Percentiles rank a stretch among this genome's conserved stretches.
Conservation (phyloP, 2,888 invertebrate species). For the Leptinotarsa juncta region DNA sequence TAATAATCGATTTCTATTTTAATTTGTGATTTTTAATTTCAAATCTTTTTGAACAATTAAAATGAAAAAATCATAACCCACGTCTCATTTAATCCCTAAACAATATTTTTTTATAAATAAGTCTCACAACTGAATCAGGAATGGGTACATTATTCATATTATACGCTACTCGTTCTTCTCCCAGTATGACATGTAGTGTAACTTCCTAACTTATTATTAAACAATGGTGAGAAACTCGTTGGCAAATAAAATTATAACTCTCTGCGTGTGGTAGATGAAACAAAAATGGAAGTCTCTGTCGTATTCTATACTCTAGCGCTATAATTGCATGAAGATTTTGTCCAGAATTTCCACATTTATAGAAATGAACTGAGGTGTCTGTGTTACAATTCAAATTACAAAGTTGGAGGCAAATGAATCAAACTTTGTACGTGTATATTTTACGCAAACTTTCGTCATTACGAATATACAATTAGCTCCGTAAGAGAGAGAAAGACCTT, state of each 20-base stretch:
- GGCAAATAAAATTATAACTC: constrained; percentile 7
- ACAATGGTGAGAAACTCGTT: neutral
- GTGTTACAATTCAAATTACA: constrained; percentile 58
- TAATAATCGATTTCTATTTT: no score
- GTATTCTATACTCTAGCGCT: constrained; percentile 26
- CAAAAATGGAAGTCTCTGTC: constrained; percentile 37
- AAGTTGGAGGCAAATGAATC: constrained; percentile 58
- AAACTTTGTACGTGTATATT: constrained; percentile 60
- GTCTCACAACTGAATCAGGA: neutral
- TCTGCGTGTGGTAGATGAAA: constrained; percentile 3
- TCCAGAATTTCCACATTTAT: constrained; percentile 49
- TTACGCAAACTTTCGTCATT: constrained; percentile 59
- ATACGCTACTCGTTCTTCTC: neutral
- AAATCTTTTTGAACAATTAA: no score
- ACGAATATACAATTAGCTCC: constrained; percentile 55
- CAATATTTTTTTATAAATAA: no score
- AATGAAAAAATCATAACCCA: no score
- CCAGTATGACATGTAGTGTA: neutral
- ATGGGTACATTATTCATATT: neutral
- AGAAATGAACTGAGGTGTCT: constrained; percentile 56
- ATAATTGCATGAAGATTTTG: constrained; percentile 43
- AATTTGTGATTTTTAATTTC: no score
- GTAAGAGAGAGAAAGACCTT: constrained; percentile 47
- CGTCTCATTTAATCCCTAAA: no score
- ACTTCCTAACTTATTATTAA: neutral